These are phyloP conservation scores for Hippocampus zosterae DNA, from an alignment of 2,113 vertebrate species.

Conservation along the genomic window DNA sequence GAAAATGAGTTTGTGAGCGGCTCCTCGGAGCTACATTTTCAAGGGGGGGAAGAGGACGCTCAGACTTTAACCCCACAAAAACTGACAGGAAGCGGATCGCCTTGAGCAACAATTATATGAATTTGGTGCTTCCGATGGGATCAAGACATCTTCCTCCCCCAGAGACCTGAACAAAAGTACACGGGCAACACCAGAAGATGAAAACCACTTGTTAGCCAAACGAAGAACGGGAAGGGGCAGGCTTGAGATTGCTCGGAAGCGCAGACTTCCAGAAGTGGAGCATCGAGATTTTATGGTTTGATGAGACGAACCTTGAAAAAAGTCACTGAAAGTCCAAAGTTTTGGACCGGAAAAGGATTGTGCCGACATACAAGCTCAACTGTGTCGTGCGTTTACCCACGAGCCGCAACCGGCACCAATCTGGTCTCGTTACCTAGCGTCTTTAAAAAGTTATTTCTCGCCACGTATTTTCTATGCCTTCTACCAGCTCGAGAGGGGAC, in stretches of 20 bases:
- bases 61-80: neutral
- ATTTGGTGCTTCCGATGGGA: slow-evolving; percentile 1
- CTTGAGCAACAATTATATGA: neutral
- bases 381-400: no score
- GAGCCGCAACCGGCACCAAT: no score
- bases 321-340: neutral
- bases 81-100: neutral
- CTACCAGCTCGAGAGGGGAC: neutral
- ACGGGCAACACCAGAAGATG: neutral
- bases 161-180: neutral
- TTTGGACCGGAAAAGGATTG: no score
- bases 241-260: neutral
- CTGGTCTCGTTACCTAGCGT: no score
- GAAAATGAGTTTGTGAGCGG: neutral
- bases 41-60: neutral
- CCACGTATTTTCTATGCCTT: neutral
- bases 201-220: neutral
- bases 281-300: no score
- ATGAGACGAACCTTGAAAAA: neutral
- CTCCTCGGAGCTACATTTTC: neutral
- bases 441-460: no score
- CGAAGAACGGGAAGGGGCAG: neutral
- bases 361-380: neutral
- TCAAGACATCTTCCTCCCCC: neutral
- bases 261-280: neutral